Base-by-base conservation (phyloP, 2,888 invertebrate species). In the Eremobia ochroleuca region DNA sequence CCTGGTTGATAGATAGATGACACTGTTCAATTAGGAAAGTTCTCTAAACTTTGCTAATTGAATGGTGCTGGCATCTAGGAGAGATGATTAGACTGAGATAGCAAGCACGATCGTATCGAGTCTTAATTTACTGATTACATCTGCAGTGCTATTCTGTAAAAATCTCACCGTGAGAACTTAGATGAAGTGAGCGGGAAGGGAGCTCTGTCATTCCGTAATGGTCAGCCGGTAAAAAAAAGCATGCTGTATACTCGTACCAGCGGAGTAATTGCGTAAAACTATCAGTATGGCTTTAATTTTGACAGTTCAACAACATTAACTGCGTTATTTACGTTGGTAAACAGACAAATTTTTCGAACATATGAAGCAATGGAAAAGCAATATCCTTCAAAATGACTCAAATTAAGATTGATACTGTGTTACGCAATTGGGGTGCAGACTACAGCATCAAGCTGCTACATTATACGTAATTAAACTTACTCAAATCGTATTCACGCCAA, bases 11-110 rank as follows among this genome's bases (percentile, higher is more conserved):
- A 28, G n/a, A 5, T 58, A 15, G 2, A 15, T 58, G 55, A 13
- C 55, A 58, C n/a, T 15, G 28, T 58, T 28, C 28, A 28, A 58
- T 58, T 58, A 58, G 31, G 31, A 31, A 59, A 59, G 31, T 59
- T 59, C 18, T 59, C 31, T 8, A 9, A 74, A 66, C 66, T 80
- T 79, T 46, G n/a, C n/a, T 79, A 66, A 79, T 73, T 52, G 40
- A 46, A 28, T 43, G 18, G 49, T 5, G 58, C 28, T n/a, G n/a
- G n/a, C 28, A 73, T 73, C 43, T 55, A 46, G 11, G 21, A 34
- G 49, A 64, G 55, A 58, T 49, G 40, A 68, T 65, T 40, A 43
- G 9, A 28, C n/a, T 37, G 28, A 59, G 58, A 66, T 59, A 66
- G 25, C 37, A 28, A 46, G 25, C 21, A 31, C 43, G 34, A 34